These are phyloP conservation scores for Galleria mellonella DNA, from an alignment of 1,140 invertebrate genomes.

Conservation along the genomic window DNA sequence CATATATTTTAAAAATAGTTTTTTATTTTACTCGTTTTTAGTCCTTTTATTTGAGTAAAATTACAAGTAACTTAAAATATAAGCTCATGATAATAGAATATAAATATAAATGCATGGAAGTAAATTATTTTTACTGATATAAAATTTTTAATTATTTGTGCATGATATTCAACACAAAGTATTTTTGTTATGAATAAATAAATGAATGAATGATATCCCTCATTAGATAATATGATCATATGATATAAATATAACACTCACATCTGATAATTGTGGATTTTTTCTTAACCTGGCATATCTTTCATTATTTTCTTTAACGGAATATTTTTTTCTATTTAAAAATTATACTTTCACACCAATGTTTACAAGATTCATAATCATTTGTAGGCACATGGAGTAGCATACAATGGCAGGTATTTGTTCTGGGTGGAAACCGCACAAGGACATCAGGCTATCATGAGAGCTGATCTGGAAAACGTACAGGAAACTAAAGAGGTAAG, in stretches of 20 bases:
- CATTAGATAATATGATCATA: no score
- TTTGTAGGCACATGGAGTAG: slow-evolving; percentile 80
- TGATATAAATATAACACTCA: no score
- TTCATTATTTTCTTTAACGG: no score
- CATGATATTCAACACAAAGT: no score
- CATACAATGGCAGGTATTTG: slow-evolving; percentile 78
- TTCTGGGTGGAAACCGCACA: slow-evolving; percentile 84
- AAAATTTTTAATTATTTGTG: no score
- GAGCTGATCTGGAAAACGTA: slow-evolving; percentile 74
- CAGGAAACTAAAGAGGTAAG: slow-evolving; percentile 65
- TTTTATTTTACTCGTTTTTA: neutral
- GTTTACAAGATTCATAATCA: slow-evolving; percentile 25
- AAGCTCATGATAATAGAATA: neutral
- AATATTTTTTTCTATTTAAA: no score
- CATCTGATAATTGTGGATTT: no score
- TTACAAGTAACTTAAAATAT: neutral
- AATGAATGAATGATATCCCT: no score
- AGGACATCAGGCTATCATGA: slow-evolving; percentile 80
- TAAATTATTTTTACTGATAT: no score
- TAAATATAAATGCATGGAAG: no score
- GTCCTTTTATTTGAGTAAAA: neutral
- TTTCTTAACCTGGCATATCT: no score
- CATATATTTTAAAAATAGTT: neutral
- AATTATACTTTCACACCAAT: neutral
- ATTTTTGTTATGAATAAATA: no score